Evolutionary conservation across 2,113 vertebrate genomes (phyloP).

Genomic region (Lophochroa leadbeateri): DNA sequence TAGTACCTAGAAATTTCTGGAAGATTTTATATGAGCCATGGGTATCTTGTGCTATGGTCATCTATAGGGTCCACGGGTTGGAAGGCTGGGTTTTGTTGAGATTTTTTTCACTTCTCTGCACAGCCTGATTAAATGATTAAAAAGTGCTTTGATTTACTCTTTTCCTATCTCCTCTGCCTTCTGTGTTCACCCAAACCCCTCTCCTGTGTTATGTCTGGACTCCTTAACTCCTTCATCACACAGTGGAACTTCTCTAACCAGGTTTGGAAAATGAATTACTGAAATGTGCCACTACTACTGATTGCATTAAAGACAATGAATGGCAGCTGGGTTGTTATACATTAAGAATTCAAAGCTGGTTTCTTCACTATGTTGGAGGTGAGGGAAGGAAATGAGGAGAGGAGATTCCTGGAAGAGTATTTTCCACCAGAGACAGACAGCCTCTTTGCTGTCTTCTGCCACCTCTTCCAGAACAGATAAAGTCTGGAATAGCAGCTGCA

Average conservation of each 20-base stretch:
- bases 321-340: not conserved
- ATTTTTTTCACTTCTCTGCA: not conserved
- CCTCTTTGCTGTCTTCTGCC: not conserved
- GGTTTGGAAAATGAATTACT: not conserved
- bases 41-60: not conserved
- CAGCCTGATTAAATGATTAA: not conserved
- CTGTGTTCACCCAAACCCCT: not conserved
- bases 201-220: rapidly evolving
- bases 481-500: not conserved
- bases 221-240: not conserved
- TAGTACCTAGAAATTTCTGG: not conserved
- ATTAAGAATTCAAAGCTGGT: not conserved
- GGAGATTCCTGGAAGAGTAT: not conserved
- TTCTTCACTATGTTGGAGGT: not conserved
- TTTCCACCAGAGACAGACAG: not conserved
- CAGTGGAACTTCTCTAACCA: not conserved
- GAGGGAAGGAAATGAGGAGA: not conserved
- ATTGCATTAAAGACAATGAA: not conserved
- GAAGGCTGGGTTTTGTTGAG: not conserved
- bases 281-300: not conserved
- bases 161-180: not conserved
- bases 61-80: not conserved
- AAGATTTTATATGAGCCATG: not conserved
- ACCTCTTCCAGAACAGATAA: not conserved
- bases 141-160: not conserved